phyloP scores from a whole-genome alignment of 2,888 invertebrate genomes.

The Linhomoeus sp. region DNA sequence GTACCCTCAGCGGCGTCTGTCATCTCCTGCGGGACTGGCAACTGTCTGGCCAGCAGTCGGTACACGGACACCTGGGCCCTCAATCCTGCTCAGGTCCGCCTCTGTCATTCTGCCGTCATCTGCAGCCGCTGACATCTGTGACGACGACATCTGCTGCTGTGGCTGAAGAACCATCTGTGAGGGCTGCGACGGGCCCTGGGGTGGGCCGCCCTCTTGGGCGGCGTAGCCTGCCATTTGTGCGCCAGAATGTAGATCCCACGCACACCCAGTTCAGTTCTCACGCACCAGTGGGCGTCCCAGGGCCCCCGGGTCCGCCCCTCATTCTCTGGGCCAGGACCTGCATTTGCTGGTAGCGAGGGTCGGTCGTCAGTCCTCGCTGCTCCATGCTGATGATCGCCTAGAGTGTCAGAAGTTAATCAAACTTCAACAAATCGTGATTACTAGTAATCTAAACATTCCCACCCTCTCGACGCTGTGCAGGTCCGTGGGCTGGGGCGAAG shows the following conservation, averaged over 20 bases:
- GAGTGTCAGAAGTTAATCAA: too few species aligned
- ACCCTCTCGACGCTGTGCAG: too few species aligned
- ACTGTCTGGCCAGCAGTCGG: constrained; percentile 32
- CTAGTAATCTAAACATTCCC: too few species aligned
- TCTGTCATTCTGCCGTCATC: constrained; percentile 2
- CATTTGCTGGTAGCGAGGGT: constrained; percentile 71
- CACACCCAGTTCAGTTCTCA: neutral
- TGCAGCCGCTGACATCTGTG: too few species aligned
- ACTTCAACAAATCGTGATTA: too few species aligned
- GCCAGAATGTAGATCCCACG: too few species aligned
- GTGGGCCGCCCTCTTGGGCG: neutral
- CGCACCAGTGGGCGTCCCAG: neutral
- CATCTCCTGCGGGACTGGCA: constrained; percentile 31
- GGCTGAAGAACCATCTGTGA: too few species aligned
- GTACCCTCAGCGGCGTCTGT: constrained; percentile 9
- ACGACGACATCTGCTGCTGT: too few species aligned
- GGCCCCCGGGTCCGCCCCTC: neutral
- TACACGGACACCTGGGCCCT: constrained; percentile 34
- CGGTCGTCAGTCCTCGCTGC: constrained; percentile 77
- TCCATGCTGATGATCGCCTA: constrained; percentile 77
- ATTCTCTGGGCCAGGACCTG: constrained; percentile 51
- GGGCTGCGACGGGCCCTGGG: neutral
- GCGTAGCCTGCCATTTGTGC: too few species aligned
- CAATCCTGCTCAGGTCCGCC: constrained; percentile 23
- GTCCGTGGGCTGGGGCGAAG: too few species aligned